Conservation (phyloP, 2,113 vertebrate genomes). For the Poecile atricapillus region DNA sequence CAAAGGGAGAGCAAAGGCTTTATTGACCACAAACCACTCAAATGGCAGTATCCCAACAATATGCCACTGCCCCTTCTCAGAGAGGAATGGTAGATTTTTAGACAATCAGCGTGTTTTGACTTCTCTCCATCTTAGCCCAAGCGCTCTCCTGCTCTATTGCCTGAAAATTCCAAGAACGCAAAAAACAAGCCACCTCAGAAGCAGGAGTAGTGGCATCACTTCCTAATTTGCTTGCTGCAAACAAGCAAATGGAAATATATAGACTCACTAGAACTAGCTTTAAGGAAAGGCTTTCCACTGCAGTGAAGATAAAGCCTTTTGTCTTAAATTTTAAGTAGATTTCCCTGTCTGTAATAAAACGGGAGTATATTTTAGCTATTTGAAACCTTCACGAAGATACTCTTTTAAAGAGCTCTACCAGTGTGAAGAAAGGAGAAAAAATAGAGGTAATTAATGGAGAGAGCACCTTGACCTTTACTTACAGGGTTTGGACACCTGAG, state of each 20-base stretch:
- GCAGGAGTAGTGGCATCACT: neutral
- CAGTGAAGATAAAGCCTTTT: neutral
- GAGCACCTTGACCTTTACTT: slow-evolving; percentile 51
- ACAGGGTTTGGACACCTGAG: slow-evolving; percentile 86
- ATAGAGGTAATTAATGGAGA: neutral
- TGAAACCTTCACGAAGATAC: neutral
- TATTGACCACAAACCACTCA: neutral
- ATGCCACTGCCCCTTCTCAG: neutral
- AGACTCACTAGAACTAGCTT: neutral
- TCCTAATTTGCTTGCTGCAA: neutral
- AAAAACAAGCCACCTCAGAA: neutral
- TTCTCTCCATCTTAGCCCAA: neutral
- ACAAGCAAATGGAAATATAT: neutral
- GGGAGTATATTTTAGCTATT: neutral
- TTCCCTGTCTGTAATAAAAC: neutral
- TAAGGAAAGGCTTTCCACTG: neutral
- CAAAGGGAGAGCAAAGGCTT: slow-evolving; percentile 2
- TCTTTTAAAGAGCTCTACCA: neutral
- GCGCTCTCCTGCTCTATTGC: neutral
- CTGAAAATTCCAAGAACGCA: neutral
- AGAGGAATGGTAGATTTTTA: neutral
- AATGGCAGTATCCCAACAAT: neutral
- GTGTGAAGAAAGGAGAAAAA: neutral
- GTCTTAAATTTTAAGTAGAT: neutral
- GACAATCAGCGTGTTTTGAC: neutral